These are phyloP conservation scores for Orgyia antiqua DNA, from an alignment of 2,888 invertebrate species.

Conservation along the genomic window DNA sequence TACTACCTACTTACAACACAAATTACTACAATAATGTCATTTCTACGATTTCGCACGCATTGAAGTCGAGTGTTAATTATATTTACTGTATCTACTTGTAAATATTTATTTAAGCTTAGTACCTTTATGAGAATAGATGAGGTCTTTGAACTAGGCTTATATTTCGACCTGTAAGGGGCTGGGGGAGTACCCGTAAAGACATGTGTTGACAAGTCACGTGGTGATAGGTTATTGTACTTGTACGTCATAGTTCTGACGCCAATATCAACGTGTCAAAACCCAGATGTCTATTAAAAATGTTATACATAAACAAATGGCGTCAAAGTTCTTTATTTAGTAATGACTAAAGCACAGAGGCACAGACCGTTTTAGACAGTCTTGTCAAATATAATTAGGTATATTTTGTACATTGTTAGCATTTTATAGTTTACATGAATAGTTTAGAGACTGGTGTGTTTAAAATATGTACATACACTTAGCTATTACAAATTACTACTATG, in stretches of 20 bases:
- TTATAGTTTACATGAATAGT: too few relatives aligned
- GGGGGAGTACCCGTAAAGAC: neutral
- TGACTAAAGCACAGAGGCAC: too few relatives aligned
- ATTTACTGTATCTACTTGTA: slow-evolving; percentile 4
- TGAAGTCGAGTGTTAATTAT: slow-evolving; percentile 20
- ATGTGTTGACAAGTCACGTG: slow-evolving; percentile 4
- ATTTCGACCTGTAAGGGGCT: neutral
- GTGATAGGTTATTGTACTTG: slow-evolving; percentile 28
- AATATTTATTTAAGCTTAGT: slow-evolving; percentile 13
- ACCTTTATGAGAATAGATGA: neutral
- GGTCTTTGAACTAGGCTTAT: slow-evolving; percentile 8
- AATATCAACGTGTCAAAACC: slow-evolving; percentile 16
- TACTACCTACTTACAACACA: neutral
- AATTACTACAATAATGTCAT: neutral
- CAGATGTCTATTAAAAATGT: slow-evolving; percentile 46
- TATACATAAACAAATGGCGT: slow-evolving; percentile 7
- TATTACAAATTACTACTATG: too few relatives aligned
- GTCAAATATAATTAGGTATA: too few relatives aligned
- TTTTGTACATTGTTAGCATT: too few relatives aligned
- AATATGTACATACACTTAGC: too few relatives aligned
- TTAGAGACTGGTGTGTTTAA: too few relatives aligned
- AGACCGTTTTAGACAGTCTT: too few relatives aligned
- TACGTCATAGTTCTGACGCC: slow-evolving; percentile 29
- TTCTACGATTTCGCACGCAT: neutral
- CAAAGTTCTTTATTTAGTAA: slow-evolving; percentile 1